A percentile compares a stretch with the other conserved stretches of the same genome.
Evolutionary conservation across 2,888 invertebrate genomes (phyloP).

Genomic region (Anthoptus insignis): DNA sequence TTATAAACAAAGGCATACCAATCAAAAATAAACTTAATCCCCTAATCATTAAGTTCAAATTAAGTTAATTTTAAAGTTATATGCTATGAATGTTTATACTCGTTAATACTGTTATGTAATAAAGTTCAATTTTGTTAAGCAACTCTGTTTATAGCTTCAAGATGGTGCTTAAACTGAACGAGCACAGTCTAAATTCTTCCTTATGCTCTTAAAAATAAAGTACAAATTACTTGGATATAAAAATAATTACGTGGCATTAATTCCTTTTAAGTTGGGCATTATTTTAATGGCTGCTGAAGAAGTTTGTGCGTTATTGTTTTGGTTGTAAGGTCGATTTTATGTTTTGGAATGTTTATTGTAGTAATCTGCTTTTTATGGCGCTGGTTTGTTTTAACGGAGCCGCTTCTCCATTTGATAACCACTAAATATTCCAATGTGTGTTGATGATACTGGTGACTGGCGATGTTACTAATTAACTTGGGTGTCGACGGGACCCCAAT

Average conservation of each 20-base stretch:
- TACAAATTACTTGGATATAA: not conserved
- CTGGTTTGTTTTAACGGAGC: not conserved
- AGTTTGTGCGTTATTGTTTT: not conserved
- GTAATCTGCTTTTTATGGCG: not conserved
- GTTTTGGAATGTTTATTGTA: not conserved
- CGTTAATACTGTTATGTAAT: slow-evolving; percentile 7
- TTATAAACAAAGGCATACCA: not conserved
- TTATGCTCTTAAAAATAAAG: not conserved
- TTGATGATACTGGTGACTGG: no score
- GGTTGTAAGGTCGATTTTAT: not conserved
- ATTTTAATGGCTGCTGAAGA: not conserved
- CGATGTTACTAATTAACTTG: no score
- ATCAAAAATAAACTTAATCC: not conserved
- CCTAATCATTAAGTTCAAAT: not conserved
- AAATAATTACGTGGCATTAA: slow-evolving; percentile 2
- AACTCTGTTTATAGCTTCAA: not conserved
- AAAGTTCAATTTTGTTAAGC: not conserved
- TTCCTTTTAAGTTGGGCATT: not conserved
- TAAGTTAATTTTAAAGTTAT: not conserved
- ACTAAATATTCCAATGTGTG: no score
- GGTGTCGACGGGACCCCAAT: no score
- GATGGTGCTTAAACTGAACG: not conserved
- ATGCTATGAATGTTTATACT: not conserved
- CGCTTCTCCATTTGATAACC: no score
- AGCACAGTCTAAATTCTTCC: not conserved